phyloP scores from a whole-genome alignment of 2,888 invertebrate genomes.

The Acleris laterana region DNA sequence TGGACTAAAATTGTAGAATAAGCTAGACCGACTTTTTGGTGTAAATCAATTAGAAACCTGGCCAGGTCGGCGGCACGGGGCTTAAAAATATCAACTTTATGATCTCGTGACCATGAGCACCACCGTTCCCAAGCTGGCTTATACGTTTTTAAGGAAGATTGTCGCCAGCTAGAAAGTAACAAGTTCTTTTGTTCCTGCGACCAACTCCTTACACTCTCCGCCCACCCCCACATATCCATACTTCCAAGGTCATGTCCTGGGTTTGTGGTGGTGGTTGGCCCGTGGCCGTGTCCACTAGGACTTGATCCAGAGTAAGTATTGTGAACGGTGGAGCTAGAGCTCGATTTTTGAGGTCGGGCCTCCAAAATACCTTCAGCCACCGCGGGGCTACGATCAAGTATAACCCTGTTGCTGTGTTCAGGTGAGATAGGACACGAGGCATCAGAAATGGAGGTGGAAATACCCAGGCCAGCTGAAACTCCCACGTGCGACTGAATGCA shows the following conservation, averaged over 20 bases:
- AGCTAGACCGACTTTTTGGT: constrained; percentile 2
- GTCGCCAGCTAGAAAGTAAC: constrained; percentile 20
- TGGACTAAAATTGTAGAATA: constrained; percentile 13
- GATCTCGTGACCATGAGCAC: constrained; percentile 12
- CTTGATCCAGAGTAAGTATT: constrained; percentile 17
- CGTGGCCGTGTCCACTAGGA: constrained; percentile 35
- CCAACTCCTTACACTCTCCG: constrained; percentile 26
- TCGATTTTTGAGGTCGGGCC: constrained; percentile 26
- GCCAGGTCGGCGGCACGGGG: constrained; percentile 32
- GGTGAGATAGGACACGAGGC: constrained; percentile 39
- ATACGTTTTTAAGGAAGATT: background rate
- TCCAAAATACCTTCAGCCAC: constrained; percentile 1
- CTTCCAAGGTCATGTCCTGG: constrained; percentile 33
- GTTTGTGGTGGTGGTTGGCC: constrained; percentile 33
- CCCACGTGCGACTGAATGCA: constrained; percentile 41
- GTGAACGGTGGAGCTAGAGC: constrained; percentile 32
- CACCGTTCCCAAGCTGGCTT: constrained; percentile 26
- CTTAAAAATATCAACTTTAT: background rate
- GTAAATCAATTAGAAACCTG: constrained; percentile 26
- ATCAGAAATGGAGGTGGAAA: constrained; percentile 33
- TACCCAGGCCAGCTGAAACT: constrained; percentile 42
- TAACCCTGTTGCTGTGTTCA: constrained; percentile 31
- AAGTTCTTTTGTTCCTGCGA: constrained; percentile 18
- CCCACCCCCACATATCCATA: constrained; percentile 41
- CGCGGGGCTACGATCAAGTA: constrained; percentile 35